Conservation (phyloP, 2,888 invertebrate species). For the Aphidius colemani region DNA sequence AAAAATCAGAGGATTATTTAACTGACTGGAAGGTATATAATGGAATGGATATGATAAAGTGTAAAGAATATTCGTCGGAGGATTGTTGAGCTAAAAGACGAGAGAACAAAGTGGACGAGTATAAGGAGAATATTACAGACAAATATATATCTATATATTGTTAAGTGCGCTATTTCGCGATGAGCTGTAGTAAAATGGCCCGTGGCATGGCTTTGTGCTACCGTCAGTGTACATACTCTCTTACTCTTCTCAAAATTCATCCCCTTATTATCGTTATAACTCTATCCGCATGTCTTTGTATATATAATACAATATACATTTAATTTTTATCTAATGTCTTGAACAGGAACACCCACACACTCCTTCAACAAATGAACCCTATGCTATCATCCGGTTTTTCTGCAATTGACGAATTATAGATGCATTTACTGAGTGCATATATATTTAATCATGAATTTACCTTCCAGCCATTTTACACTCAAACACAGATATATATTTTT, state of each 20-base stretch:
- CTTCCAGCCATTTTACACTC: too few relatives aligned
- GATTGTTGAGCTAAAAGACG: slow-evolving; percentile 19
- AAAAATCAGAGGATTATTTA: too few relatives aligned
- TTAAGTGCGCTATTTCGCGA: slow-evolving; percentile 5
- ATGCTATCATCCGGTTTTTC: slow-evolving; percentile 18
- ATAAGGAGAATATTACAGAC: slow-evolving; percentile 18
- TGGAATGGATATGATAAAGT: too few relatives aligned
- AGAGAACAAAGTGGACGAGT: slow-evolving; percentile 30
- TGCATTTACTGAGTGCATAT: slow-evolving; percentile 12
- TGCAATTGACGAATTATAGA: slow-evolving; percentile 30
- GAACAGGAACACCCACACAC: slow-evolving; percentile 16
- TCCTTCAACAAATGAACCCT: slow-evolving; percentile 25
- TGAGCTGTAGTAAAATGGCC: slow-evolving; percentile 33
- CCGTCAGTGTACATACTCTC: slow-evolving; percentile 29
- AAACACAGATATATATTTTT: neutral
- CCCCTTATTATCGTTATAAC: neutral
- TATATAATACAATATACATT: neutral
- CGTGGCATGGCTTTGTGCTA: slow-evolving; percentile 35
- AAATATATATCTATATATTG: too few relatives aligned
- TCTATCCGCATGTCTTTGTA: too few relatives aligned
- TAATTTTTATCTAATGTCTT: slow-evolving; percentile 24
- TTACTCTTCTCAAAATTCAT: slow-evolving; percentile 15
- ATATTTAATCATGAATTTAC: neutral
- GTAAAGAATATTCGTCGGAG: too few relatives aligned
- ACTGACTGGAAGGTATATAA: too few relatives aligned